Percentiles rank a stretch among this genome's conserved stretches.
phyloP scores from a whole-genome alignment of 2,888 invertebrate species.

The Dolichomitus sp. region DNA sequence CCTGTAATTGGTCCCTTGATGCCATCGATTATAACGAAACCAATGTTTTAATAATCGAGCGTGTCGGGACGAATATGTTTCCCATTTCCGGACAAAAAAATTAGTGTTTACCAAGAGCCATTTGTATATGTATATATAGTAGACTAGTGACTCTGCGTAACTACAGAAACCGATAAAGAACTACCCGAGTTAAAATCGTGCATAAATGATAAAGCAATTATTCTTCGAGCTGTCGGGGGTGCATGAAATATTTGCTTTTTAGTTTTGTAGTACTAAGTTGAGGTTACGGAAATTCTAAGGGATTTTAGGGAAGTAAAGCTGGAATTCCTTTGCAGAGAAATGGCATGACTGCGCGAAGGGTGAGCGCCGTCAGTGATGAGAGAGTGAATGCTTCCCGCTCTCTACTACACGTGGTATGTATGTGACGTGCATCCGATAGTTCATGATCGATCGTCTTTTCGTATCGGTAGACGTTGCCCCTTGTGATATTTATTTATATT shows the following conservation, averaged over 20 bases:
- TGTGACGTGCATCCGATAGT: conserved; percentile 68
- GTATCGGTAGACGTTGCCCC: conserved; percentile 27
- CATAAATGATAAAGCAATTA: conserved; percentile 11
- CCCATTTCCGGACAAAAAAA: conserved; percentile 8
- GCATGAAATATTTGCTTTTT: conserved; percentile 20
- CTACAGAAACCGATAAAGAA: not conserved
- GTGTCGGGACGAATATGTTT: not conserved
- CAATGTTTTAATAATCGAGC: conserved; percentile 18
- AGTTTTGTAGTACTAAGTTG: not conserved
- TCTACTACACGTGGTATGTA: not conserved
- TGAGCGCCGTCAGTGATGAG: conserved; percentile 33
- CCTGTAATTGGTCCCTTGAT: not conserved
- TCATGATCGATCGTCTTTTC: conserved; percentile 77
- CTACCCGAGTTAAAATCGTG: not conserved
- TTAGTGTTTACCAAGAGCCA: not conserved
- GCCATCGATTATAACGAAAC: conserved; percentile 1
- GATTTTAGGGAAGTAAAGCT: conserved; percentile 1
- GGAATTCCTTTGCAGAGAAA: conserved; percentile 27
- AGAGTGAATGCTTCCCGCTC: not conserved
- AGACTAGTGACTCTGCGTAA: not conserved
- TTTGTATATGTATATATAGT: not conserved
- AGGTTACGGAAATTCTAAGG: not conserved
- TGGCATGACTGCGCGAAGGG: conserved; percentile 16
- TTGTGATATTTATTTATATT: conserved; percentile 77
- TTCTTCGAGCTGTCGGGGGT: conserved; percentile 1